phyloP scores from a whole-genome alignment of 2,797 vertebrate genomes.

The Silurus lanzhouensis region DNA sequence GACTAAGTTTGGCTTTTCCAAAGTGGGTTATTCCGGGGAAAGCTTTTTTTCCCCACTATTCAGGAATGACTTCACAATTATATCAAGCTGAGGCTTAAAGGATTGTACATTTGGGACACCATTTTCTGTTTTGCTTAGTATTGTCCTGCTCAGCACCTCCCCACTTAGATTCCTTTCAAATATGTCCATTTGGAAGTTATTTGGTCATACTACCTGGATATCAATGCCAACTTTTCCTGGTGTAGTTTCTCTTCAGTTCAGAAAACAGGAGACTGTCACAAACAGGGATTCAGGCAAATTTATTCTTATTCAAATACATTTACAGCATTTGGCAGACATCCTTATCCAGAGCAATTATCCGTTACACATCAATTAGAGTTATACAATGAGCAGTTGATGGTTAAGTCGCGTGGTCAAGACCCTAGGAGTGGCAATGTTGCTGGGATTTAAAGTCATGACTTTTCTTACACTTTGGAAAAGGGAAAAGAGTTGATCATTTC shows the following conservation, averaged over 20 bases:
- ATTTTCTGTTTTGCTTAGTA: conserved; percentile 1
- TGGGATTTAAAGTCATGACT: no score
- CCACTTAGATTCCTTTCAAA: not conserved
- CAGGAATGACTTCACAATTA: conserved; percentile 49
- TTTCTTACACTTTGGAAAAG: not conserved
- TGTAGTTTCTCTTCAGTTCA: not conserved
- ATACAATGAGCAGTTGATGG: no score
- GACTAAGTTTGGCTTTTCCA: conserved; percentile 18
- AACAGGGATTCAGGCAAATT: not conserved
- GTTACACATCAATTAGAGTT: no score
- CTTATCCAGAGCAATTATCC: no score
- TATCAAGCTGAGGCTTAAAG: conserved; percentile 37
- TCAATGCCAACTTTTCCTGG: not conserved
- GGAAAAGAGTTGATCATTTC: conserved; percentile 55
- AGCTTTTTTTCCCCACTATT: not conserved
- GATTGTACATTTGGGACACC: not conserved
- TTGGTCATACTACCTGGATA: not conserved
- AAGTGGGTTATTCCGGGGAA: not conserved
- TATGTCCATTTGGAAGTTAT: not conserved
- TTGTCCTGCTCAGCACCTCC: conserved; percentile 10
- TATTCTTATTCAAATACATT: not conserved
- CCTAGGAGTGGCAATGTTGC: no score
- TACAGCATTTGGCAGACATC: no score
- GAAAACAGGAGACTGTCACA: not conserved
- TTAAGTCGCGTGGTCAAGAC: no score